phyloP scores from a whole-genome alignment of 2,888 invertebrate species.

The Tipula lateralis region DNA sequence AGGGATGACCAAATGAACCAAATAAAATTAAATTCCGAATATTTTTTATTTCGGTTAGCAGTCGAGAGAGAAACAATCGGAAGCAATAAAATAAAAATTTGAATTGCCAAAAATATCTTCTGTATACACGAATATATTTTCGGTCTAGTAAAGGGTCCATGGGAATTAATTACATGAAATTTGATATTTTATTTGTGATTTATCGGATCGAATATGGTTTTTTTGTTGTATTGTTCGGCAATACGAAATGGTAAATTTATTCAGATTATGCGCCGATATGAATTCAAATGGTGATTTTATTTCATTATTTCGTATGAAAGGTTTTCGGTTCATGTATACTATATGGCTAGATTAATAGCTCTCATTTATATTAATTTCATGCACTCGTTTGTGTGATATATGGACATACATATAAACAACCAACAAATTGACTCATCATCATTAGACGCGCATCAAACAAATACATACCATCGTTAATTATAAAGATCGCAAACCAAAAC shows the following conservation, averaged over 20 bases:
- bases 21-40: not conserved
- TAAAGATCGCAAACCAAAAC: not conserved
- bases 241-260: not conserved
- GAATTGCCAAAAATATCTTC: constrained; percentile 4
- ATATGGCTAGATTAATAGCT: not conserved
- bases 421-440: not conserved
- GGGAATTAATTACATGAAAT: constrained; percentile 11
- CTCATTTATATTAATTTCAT: not conserved
- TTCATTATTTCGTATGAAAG: not conserved
- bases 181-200: constrained; percentile 24
- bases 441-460: not conserved
- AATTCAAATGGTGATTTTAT: not conserved
- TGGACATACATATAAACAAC: not conserved
- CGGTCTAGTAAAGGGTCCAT: not conserved
- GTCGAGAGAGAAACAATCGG: constrained; percentile 15
- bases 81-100: constrained; percentile 24
- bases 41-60: not conserved
- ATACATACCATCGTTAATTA: not conserved
- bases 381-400: not conserved
- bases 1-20: constrained; percentile 9
- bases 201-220: not conserved
- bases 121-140: not conserved
- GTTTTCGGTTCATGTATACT: not conserved
- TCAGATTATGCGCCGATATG: not conserved
- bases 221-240: not conserved